phyloP scores from a whole-genome alignment of 2,797 vertebrate genomes.

The Aphelocoma californica region DNA sequence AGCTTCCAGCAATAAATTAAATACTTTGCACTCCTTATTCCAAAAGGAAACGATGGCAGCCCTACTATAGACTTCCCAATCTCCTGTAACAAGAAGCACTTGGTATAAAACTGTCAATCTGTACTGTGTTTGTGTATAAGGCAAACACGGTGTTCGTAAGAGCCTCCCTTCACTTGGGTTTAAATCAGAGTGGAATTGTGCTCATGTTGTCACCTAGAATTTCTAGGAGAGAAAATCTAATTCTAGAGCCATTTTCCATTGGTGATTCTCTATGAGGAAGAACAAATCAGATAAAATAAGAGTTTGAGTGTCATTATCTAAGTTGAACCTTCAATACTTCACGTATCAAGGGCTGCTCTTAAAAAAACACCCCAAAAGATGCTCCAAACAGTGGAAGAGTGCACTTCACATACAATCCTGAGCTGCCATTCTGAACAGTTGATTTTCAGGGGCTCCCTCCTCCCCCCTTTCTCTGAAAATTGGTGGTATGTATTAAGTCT shows the following conservation, averaged over 20 bases:
- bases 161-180: neutral
- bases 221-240: conserved; percentile 33
- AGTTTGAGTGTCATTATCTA: neutral
- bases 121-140: neutral
- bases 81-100: neutral
- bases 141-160: neutral
- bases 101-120: neutral
- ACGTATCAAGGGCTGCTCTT: neutral
- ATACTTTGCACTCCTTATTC: conserved; percentile 22
- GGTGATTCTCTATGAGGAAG: neutral
- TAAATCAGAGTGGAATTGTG: conserved; percentile 28
- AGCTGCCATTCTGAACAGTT: neutral
- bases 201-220: neutral
- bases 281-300: conserved; percentile 1
- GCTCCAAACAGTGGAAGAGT: neutral
- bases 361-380: neutral
- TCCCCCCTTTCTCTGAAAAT: neutral
- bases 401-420: neutral
- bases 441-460: neutral
- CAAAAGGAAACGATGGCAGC: neutral
- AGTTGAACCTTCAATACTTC: neutral
- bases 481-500: neutral
- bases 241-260: conserved; percentile 18
- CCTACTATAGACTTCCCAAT: neutral
- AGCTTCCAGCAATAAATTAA: conserved; percentile 34